Evolutionary conservation across 1,140 invertebrate genomes (phyloP).

Genomic region (Neodiprion lecontei): DNA sequence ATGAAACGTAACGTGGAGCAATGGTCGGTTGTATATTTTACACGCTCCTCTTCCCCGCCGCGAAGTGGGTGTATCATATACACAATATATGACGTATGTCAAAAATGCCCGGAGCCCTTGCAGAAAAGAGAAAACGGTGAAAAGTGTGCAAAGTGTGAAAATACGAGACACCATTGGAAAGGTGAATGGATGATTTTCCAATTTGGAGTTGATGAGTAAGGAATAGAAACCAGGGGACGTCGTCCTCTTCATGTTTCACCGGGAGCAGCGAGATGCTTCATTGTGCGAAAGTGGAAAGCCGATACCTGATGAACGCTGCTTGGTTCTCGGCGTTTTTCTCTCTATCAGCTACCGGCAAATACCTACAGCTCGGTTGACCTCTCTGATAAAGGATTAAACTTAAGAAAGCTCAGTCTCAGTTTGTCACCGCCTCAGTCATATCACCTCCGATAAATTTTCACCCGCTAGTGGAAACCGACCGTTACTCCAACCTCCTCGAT

Average conservation of each 20-base stretch:
- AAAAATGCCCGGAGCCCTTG: background rate
- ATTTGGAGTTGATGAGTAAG: constrained; percentile 16
- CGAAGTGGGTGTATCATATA: constrained; percentile 8
- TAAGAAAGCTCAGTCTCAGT: background rate
- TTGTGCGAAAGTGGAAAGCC: too few species aligned
- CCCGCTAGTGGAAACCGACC: background rate
- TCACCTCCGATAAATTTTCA: background rate
- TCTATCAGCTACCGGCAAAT: background rate
- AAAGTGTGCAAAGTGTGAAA: background rate
- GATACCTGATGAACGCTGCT: too few species aligned
- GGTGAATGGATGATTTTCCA: constrained; percentile 23
- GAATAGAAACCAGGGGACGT: background rate
- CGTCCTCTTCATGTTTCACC: background rate
- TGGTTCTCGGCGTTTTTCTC: too few species aligned
- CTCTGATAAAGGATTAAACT: constrained; percentile 11
- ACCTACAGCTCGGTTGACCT: background rate
- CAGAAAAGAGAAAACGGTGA: background rate
- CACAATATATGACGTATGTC: background rate
- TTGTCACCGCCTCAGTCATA: background rate
- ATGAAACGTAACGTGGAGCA: constrained; percentile 27
- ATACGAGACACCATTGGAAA: background rate
- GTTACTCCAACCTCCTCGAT: too few species aligned
- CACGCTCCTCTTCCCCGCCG: constrained; percentile 7
- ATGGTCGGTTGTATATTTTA: constrained; percentile 25
- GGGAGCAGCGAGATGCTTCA: too few species aligned